Conservation (phyloP, 2,113 vertebrate genomes). For the Pterocles gutturalis region DNA sequence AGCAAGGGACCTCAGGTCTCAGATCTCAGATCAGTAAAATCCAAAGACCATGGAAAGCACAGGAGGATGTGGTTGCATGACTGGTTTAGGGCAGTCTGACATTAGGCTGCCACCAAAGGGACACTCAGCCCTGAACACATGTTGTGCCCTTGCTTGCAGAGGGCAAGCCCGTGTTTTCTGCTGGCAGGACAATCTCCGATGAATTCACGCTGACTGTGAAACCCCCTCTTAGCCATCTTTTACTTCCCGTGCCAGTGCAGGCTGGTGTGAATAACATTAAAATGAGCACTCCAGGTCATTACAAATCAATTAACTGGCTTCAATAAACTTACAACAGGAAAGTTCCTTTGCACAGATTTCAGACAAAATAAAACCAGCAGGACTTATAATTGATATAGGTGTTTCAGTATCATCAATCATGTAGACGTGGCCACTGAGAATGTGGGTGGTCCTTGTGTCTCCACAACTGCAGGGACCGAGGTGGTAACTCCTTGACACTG, state of each 20-base stretch:
- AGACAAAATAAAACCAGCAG: neutral
- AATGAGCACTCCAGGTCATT: neutral
- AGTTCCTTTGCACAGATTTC: neutral
- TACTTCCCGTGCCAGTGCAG: neutral
- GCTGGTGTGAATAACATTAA: neutral
- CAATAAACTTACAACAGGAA: neutral
- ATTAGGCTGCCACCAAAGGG: neutral
- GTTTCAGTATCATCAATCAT: neutral
- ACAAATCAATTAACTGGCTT: neutral
- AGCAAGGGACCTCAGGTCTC: neutral
- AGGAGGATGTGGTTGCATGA: fast-evolving
- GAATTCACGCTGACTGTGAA: neutral
- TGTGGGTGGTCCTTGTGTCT: neutral
- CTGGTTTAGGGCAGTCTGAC: neutral
- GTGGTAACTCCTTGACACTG: neutral
- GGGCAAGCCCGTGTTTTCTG: neutral
- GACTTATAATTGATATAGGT: neutral
- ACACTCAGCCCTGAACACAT: neutral
- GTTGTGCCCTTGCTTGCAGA: neutral
- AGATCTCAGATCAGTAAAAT: neutral
- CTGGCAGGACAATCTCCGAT: neutral
- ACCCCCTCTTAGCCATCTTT: neutral
- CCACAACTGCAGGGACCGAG: neutral
- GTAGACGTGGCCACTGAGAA: neutral
- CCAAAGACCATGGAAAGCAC: neutral